Evolutionary conservation across 2,888 invertebrate genomes (phyloP).

Genomic region (Lomographa bimaculata): DNA sequence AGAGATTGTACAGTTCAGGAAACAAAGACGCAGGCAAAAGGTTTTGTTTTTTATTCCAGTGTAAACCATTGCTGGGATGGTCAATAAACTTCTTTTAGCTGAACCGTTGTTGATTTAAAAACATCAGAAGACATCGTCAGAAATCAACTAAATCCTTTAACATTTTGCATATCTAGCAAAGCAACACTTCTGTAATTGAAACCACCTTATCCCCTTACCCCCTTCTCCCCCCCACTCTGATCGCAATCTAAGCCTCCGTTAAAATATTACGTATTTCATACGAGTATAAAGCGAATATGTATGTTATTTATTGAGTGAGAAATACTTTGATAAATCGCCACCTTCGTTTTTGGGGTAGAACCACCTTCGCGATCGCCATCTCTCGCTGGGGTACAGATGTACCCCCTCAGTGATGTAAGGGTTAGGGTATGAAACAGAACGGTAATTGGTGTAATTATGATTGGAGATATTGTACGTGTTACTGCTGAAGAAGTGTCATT

Average conservation of each 20-base stretch:
- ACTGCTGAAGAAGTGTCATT: neutral
- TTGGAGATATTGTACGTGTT: conserved; percentile 2
- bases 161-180: neutral
- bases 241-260: conserved; percentile 44
- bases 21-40: no score
- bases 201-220: neutral
- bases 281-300: conserved; percentile 53
- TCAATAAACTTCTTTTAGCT: no score
- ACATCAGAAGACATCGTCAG: no score
- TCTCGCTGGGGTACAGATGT: conserved; percentile 23
- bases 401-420: conserved; percentile 43
- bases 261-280: conserved; percentile 54
- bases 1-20: no score
- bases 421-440: conserved; percentile 36
- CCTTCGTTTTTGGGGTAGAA: conserved; percentile 35
- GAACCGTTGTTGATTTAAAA: no score
- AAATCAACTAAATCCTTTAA: no score
- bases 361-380: conserved; percentile 32
- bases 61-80: no score
- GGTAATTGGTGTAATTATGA: conserved; percentile 28
- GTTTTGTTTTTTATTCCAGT: no score
- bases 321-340: conserved; percentile 71
- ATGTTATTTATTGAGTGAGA: conserved; percentile 77
- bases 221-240: conserved; percentile 22
- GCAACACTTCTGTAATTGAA: conserved; percentile 9